A percentile compares a stretch with the other conserved stretches of the same genome.
Conservation (phyloP, 2,888 invertebrate genomes). For the Copidosoma aretas region DNA sequence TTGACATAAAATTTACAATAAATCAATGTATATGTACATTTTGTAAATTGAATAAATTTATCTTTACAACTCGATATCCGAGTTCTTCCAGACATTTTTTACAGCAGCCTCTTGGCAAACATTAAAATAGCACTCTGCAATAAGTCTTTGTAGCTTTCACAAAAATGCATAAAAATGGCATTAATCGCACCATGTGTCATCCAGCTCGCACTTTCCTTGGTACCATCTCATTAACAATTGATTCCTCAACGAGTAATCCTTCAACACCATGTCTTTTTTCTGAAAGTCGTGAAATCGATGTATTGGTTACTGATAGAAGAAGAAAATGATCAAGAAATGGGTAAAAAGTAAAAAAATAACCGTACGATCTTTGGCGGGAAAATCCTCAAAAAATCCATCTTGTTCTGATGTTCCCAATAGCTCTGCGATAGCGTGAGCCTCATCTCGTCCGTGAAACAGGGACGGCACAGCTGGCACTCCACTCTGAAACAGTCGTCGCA, state of each 20-base stretch:
- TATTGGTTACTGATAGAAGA: not conserved
- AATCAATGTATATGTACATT: constrained; percentile 39
- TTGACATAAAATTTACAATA: constrained; percentile 34
- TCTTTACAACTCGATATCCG: constrained; percentile 8
- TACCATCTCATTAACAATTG: constrained; percentile 84
- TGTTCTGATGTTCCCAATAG: constrained; percentile 81
- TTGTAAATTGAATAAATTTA: constrained; percentile 39
- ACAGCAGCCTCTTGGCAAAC: constrained; percentile 6
- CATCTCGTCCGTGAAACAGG: constrained; percentile 73
- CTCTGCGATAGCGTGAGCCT: constrained; percentile 70
- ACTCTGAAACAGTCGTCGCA: constrained; percentile 70
- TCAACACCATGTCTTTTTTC: constrained; percentile 62
- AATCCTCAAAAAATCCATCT: constrained; percentile 80
- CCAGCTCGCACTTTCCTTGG: constrained; percentile 84
- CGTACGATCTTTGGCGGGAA: constrained; percentile 76
- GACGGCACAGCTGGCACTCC: constrained; percentile 79
- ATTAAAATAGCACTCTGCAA: not conserved
- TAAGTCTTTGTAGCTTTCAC: not conserved
- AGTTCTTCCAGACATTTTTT: not conserved
- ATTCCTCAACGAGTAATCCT: constrained; percentile 72
- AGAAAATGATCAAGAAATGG: not conserved
- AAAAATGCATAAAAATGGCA: no score
- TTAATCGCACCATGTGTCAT: constrained; percentile 77
- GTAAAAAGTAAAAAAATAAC: not conserved
- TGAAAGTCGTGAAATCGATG: constrained; percentile 41